Conservation (phyloP, 1,140 invertebrate species). For the Drosophila hydei region DNA sequence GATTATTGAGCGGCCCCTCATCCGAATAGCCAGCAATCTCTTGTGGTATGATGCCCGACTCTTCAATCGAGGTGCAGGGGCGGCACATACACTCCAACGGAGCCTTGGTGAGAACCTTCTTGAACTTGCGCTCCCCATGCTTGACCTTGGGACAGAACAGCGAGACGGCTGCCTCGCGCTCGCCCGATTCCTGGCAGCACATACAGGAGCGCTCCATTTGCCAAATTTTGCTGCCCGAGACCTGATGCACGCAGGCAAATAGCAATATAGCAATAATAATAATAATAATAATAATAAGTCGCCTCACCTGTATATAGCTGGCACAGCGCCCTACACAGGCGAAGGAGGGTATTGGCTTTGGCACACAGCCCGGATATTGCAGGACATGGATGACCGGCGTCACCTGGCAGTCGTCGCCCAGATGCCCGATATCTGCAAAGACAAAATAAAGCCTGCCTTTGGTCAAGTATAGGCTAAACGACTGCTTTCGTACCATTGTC, state of each 20-base stretch:
- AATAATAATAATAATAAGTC: no score
- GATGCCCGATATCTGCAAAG: conserved; percentile 71
- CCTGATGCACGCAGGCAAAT: no score
- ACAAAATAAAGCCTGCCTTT: not conserved
- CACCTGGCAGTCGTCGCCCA: conserved; percentile 93
- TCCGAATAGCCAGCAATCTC: conserved; percentile 95
- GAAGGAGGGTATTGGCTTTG: conserved; percentile 96
- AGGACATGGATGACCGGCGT: conserved; percentile 96
- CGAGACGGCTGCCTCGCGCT: conserved; percentile 94
- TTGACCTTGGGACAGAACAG: conserved; percentile 95
- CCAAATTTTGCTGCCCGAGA: conserved; percentile 98
- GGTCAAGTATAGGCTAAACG: not conserved
- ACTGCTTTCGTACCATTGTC: conserved; percentile 60
- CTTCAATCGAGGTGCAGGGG: conserved; percentile 94
- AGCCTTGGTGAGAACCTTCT: conserved; percentile 95
- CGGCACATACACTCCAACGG: conserved; percentile 97
- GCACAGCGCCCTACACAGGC: conserved; percentile 95
- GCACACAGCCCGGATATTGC: conserved; percentile 95
- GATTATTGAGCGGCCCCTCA: conserved; percentile 89
- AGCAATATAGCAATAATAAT: no score
- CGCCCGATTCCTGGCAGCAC: conserved; percentile 97
- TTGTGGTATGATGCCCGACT: conserved; percentile 93
- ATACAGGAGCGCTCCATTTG: conserved; percentile 97
- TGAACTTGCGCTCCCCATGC: conserved; percentile 92
- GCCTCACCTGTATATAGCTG: conserved; percentile 95